Percentiles rank a stretch among this genome's conserved stretches.
Conservation (phyloP, 2,797 vertebrate species). For the Rhinophrynus dorsalis region DNA sequence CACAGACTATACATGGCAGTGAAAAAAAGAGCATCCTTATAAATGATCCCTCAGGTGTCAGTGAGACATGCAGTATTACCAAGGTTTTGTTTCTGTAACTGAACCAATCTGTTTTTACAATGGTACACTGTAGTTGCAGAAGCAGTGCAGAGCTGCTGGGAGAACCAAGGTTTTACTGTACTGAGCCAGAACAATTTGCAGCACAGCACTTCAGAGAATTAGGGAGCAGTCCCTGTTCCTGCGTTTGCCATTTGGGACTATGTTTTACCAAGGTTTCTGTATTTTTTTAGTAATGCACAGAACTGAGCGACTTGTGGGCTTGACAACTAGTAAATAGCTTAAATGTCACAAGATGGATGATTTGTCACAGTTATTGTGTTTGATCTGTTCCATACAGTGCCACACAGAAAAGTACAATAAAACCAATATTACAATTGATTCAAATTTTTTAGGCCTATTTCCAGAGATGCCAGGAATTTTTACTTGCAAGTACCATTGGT, state of each 20-base stretch:
- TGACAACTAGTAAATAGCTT: conserved; percentile 52
- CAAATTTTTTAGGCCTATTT: conserved; percentile 29
- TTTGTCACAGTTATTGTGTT: conserved; percentile 62
- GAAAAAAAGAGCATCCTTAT: conserved; percentile 46
- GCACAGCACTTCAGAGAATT: conserved; percentile 50
- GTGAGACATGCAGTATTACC: conserved; percentile 53
- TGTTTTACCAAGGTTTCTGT: conserved; percentile 56
- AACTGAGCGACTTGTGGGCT: conserved; percentile 45
- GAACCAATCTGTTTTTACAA: conserved; percentile 40
- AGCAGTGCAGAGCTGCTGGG: conserved; percentile 37
- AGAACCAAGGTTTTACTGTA: conserved; percentile 53
- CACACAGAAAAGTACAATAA: conserved; percentile 67
- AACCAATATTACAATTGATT: conserved; percentile 53
- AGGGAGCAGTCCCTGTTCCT: conserved; percentile 36
- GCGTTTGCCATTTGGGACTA: conserved; percentile 52
- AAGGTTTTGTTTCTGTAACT: conserved; percentile 49
- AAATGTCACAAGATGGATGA: conserved; percentile 57
- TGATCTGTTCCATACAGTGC: conserved; percentile 67
- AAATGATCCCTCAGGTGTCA: conserved; percentile 57
- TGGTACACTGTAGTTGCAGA: conserved; percentile 44
- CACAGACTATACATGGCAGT: conserved; percentile 47
- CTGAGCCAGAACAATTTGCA: conserved; percentile 46
- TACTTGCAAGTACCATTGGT: conserved; percentile 11
- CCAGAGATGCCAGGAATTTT: conserved; percentile 18
- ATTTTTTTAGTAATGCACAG: conserved; percentile 49